A percentile compares a stretch with the other conserved stretches of the same genome.
Evolutionary conservation across 1,140 invertebrate species (phyloP).

Genomic region (Popillia japonica): DNA sequence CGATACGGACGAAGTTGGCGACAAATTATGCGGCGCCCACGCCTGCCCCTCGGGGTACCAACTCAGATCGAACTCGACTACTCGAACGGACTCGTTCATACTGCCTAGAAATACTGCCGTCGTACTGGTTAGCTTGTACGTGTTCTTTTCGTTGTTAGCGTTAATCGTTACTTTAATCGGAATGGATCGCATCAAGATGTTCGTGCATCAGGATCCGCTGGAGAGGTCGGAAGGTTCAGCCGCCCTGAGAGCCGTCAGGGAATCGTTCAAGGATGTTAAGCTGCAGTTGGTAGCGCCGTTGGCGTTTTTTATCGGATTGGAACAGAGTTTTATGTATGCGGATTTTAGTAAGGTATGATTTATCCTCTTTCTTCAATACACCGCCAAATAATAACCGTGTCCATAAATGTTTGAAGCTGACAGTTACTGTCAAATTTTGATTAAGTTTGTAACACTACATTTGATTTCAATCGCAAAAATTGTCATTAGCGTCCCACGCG

Average conservation of each 20-base stretch:
- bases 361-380: too few species aligned
- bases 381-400: too few species aligned
- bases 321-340: conserved; percentile 77
- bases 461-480: too few species aligned
- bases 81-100: conserved; percentile 46
- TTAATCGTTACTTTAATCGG: conserved; percentile 65
- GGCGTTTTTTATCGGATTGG: conserved; percentile 74
- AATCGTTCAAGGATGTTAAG: conserved; percentile 62
- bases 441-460: too few species aligned
- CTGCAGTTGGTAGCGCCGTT: conserved; percentile 70
- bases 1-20: conserved; percentile 61
- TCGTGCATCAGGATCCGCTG: conserved; percentile 59
- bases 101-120: conserved; percentile 61
- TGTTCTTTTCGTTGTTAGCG: conserved; percentile 64
- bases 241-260: conserved; percentile 60
- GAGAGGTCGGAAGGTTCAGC: conserved; percentile 60
- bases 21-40: conserved; percentile 64
- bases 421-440: too few species aligned
- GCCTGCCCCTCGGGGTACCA: conserved; percentile 61
- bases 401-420: too few species aligned
- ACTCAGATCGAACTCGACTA: not conserved
- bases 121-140: conserved; percentile 65
- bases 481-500: too few species aligned
- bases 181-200: conserved; percentile 62
- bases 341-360: conserved; percentile 74